Evolutionary conservation across 2,113 vertebrate species (phyloP).

Genomic region (Narcine bancroftii): DNA sequence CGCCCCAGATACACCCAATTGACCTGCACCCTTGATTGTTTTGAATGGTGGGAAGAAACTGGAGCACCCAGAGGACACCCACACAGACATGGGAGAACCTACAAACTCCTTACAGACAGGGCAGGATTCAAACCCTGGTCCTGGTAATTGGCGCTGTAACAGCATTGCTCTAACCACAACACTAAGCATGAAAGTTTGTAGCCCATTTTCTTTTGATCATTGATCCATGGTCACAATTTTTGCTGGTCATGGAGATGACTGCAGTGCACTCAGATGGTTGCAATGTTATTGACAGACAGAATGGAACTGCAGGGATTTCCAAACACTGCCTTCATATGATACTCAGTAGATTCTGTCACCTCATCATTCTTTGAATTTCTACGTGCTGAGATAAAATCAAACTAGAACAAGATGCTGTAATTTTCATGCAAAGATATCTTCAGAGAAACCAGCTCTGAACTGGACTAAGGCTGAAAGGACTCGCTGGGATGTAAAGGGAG

Average conservation of each 20-base stretch:
- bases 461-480: neutral
- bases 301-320: neutral
- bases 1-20: too few relatives aligned
- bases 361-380: neutral
- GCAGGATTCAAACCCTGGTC: too few relatives aligned
- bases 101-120: too few relatives aligned
- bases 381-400: neutral
- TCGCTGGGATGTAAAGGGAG: neutral
- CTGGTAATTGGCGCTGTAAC: too few relatives aligned
- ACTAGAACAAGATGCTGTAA: neutral
- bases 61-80: too few relatives aligned
- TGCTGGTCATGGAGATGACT: neutral
- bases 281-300: neutral
- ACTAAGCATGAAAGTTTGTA: neutral
- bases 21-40: too few relatives aligned
- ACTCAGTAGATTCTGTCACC: neutral
- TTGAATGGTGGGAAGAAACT: too few relatives aligned
- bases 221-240: neutral
- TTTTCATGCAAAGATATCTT: neutral
- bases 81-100: too few relatives aligned
- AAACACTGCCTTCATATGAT: neutral
- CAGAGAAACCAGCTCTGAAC: slow-evolving; percentile 2
- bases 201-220: neutral
- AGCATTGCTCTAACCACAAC: too few relatives aligned
- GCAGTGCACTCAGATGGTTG: neutral